Evolutionary conservation across 2,113 vertebrate genomes (phyloP), one percentile per base, ranked within the genome.

Genomic region (Hirundichthys speculiger): DNA sequence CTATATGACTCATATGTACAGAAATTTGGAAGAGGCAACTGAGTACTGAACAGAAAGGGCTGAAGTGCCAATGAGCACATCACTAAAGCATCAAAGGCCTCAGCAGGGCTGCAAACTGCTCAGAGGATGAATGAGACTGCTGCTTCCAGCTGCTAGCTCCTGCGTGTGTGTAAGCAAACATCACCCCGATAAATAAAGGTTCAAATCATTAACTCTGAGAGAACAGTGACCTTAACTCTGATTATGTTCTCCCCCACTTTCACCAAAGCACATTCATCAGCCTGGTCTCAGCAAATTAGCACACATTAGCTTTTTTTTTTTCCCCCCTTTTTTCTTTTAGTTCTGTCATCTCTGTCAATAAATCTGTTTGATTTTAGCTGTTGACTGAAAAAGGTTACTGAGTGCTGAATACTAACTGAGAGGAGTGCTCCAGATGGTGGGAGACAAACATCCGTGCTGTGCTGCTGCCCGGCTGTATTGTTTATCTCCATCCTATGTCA

Each of bases 111-210:
- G 45, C 51, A 52, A 55, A 45, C n/a, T 66, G 67, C 59, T 63
- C n/a, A 42, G 53, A 53, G 55, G 59, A 62, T 1, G 27, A 64
- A 62, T 65, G 67, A 39, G 50, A 69, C 30, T 34, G 21, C 20
- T 27, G 59, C 15, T 50, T 81, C 61, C 64, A 73, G 68, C 65
- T 62, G 61, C 60, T 51, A 49, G 41, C 64, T 3, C 30, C 61
- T 41, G 40, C 61, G n/a, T 48, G 45, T 50, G 47, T 56, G 52
- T 67, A 73, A 74, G 69, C 56, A 69, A 60, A 70, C 59, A 22
- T 74, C 72, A 53, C 55, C 41, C 45, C 15, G 39, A 60, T 70
- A 69, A 76, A 69, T 54, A 72, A 79, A 83, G 77, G 71, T 76
- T 72, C 69, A 38, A 72, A 52, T 52, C 59, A 83, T 79, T 74